Evolutionary conservation across 1,140 invertebrate species (phyloP), one percentile per base, ranked within the genome.

Genomic region (Araneus ventricosus): DNA sequence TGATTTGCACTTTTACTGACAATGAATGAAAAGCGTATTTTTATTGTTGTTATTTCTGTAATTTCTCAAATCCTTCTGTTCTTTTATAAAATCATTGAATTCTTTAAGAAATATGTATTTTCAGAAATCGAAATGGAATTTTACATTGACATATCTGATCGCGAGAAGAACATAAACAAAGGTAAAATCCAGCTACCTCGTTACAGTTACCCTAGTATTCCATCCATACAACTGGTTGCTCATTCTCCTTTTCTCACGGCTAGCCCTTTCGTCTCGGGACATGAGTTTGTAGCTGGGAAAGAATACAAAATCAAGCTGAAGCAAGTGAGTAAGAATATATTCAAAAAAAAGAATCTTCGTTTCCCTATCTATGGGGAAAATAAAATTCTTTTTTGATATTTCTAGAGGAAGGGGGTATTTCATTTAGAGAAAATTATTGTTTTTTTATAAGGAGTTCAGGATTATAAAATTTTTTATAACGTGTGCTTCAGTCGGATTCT

Each of bases 111-210:
- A 34, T n/a, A n/a, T 17, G 14, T n/a, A 14, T 27, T 86, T 57
- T 59, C n/a, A 86, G 84, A 61, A 37, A 86, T 86, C 22, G 57
- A 86, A 61, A 86, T 86, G 84, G 84, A 86, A 63, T 59, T 86
- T 57, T 86, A 86, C 30, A 30, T 86, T 27, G 84, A 86, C 27
- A 59, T 86, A 10, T 59, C 57, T 8, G 52, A 86, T 30, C 52
- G 84, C 20, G 1, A 34, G n/a, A 34, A 86, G 52, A 59, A 27
- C 22, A 45, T 22, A 14, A 24, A 57, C n/a, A 34, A 22, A 30
- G 59, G 10, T 37, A 30, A 0, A 7, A 17, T 37, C 20, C 41
- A 61, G 7, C 5, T 14, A 3, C 86, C 86, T 5, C 41, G 41
- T 24, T 67, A 88, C 34, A 88, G 59, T 70, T 88, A 88, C 39